Base-by-base conservation (phyloP, 1,140 invertebrate species). In the Tenebrio molitor region DNA sequence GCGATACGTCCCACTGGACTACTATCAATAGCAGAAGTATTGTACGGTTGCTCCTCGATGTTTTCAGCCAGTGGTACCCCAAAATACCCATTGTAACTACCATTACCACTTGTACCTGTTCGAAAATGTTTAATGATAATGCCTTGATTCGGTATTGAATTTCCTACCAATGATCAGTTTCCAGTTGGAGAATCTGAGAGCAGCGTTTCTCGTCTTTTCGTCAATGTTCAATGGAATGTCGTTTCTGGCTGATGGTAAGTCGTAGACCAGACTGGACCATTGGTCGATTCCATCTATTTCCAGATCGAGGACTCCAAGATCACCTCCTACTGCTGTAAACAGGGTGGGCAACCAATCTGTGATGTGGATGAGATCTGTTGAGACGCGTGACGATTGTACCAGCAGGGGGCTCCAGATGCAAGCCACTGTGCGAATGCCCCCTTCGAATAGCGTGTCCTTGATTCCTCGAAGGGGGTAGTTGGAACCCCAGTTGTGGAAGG, bases 301-400 rank as follows among this genome's bases (percentile, higher is more conserved):
- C 6, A 76, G 78, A 76, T 82, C 80, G 14, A 83, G 17, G 12
- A 76, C 76, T 0, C 77, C 72, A 0, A 81, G 41, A 72, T 86
- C 81, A 17, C 86, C 86, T 65, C 88, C 87, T 12, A 86, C 87
- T 2, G 86, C 86, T 0, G 91, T 75, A 58, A 74, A 79, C 4
- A 81, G 44, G 10, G 91, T 80, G 0, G 92, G 92, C 25, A 94
- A 77, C 92, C 92, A 93, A 82, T 94, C 92, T 63, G 86, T 87
- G 8, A 93, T 86, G 75, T 93, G 91, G 69, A 93, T 86, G 44
- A 93, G 78, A 29, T 91, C 82, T 50, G 85, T 83, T 1, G 86
- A 87, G 0, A 91, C 84, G 62, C 87, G 75, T n/a, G 81, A 81
- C 0, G 78, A 76, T 16, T 88, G 81, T 39, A 83, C 79, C 36